phyloP scores from a whole-genome alignment of 2,888 invertebrate genomes.

The Fabriciana adippe region DNA sequence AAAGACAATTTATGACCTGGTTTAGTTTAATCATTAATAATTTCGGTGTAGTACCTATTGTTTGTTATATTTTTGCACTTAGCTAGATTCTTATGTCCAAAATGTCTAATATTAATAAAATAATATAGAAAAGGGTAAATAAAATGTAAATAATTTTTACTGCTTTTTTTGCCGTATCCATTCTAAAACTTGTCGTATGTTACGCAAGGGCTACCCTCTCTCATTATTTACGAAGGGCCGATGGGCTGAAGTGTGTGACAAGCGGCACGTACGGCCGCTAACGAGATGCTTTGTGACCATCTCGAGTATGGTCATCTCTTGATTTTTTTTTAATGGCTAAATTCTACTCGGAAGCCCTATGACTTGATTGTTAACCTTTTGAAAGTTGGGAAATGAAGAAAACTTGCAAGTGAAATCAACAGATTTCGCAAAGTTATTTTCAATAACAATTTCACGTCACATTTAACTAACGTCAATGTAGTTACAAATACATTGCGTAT shows the following conservation, averaged over 20 bases:
- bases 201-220: constrained; percentile 68
- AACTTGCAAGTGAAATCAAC: neutral
- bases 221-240: constrained; percentile 82
- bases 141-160: too few relatives aligned
- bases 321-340: constrained; percentile 81
- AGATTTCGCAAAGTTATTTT: too few relatives aligned
- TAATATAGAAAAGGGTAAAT: too few relatives aligned
- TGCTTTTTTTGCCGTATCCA: constrained; percentile 51
- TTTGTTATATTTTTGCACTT: too few relatives aligned
- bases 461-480: too few relatives aligned
- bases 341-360: constrained; percentile 60
- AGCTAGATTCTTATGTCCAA: too few relatives aligned
- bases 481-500: too few relatives aligned
- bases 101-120: too few relatives aligned
- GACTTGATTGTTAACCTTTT: constrained; percentile 64
- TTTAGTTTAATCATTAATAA: neutral
- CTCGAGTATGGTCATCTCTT: constrained; percentile 75
- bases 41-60: too few relatives aligned
- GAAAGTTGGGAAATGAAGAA: constrained; percentile 49
- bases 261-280: constrained; percentile 79
- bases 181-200: constrained; percentile 48
- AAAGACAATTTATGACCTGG: neutral
- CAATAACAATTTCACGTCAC: too few relatives aligned
- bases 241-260: constrained; percentile 79
- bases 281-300: constrained; percentile 82